Evolutionary conservation across 2,888 invertebrate genomes (phyloP), one percentile per base, ranked within the genome.

Genomic region (Mimas tiliae): DNA sequence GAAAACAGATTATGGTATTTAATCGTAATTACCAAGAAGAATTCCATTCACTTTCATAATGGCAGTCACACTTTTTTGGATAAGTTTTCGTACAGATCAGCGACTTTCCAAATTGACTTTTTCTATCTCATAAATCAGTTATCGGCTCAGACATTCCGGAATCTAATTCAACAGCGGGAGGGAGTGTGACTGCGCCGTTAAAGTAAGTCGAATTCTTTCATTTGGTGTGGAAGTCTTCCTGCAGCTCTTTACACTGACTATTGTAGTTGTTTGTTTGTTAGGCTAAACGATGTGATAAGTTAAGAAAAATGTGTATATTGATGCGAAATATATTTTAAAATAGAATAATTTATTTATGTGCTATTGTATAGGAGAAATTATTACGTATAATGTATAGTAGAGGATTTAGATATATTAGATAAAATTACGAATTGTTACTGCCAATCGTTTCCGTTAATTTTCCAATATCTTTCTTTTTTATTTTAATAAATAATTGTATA

Each of bases 211-310:
- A 65, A 64, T 76, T 76, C 74, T 42, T 68, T 71, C 67, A 68
- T 70, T 82, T 85, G 90, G 91, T 78, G 93, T 92, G 79, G 86
- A 93, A 81, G 93, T 93, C 93, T 93, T 93, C 93, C 93, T 91
- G 90, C 93, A 93, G 93, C 93, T 93, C 93, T 93, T 83, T 93
- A 93, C 93, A 93, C 93, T 93, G 93, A 92, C 90, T 93, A 89
- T 84, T 87, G 89, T 92, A 93, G 92, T 88, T 82, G 82, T 85
- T 89, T 87, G 89, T 90, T 89, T 88, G 82, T 88, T 93, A 92
- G 90, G 90, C 86, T 91, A 92, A 91, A 87, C 73, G 79, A 91
- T 90, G 93, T 93, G 92, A 93, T 93, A 91, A 90, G 87, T 86
- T 87, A 89, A 85, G 83, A 82, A 84, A 38, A 78, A 84, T 81